These are phyloP conservation scores for Anastatus disparis DNA, from an alignment of 1,140 invertebrate genomes.

Conservation along the genomic window DNA sequence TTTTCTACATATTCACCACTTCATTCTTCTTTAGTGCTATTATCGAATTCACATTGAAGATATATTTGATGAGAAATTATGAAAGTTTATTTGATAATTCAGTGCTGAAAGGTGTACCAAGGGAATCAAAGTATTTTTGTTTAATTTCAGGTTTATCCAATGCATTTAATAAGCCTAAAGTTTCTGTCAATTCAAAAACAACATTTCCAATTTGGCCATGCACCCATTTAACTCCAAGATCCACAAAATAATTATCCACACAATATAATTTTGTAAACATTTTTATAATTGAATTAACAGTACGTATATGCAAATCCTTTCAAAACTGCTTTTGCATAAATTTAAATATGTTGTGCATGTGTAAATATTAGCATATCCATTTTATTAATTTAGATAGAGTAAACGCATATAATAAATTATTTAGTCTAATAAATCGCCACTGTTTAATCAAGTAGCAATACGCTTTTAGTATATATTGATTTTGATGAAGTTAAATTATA, in stretches of 20 bases:
- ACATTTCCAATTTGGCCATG: conserved; percentile 81
- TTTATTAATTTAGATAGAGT: no score
- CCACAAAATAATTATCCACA: conserved; percentile 72
- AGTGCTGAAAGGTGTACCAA: conserved; percentile 16
- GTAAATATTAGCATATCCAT: no score
- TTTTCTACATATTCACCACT: conserved; percentile 63
- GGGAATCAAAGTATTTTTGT: conserved; percentile 64
- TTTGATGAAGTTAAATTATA: no score
- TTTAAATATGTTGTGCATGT: no score
- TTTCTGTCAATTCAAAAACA: conserved; percentile 72
- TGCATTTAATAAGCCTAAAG: conserved; percentile 42
- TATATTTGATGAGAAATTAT: conserved; percentile 48
- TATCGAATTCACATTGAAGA: conserved; percentile 25
- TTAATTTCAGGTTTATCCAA: conserved; percentile 56
- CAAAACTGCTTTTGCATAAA: no score
- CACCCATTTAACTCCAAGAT: conserved; percentile 87
- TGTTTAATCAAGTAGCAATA: no score
- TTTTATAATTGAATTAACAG: no score
- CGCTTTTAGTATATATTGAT: no score
- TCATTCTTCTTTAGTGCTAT: conserved; percentile 51
- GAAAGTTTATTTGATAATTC: not conserved
- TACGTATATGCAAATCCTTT: no score
- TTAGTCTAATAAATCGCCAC: no score
- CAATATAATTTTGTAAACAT: no score
- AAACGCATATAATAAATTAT: no score